phyloP scores from a whole-genome alignment of 1,140 invertebrate species.

The Amyelois transitella region DNA sequence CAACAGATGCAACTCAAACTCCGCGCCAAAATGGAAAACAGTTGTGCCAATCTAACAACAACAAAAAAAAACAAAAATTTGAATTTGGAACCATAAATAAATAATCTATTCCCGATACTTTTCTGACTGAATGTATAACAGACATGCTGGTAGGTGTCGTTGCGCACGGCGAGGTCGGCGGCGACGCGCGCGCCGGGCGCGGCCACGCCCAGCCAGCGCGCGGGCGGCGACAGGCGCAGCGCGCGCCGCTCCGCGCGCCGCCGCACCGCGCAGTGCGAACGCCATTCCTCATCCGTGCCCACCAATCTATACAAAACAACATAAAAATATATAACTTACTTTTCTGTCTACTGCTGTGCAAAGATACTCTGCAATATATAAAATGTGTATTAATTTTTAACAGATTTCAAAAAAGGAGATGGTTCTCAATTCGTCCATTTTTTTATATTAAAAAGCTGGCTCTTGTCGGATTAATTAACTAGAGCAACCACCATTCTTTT shows the following conservation, averaged over 20 bases:
- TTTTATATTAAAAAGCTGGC: too few species aligned
- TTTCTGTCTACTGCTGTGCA: background rate
- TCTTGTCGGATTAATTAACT: too few species aligned
- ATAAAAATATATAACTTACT: background rate
- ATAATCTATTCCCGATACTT: too few species aligned
- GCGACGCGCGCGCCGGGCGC: constrained; percentile 23
- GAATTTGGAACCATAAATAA: too few species aligned
- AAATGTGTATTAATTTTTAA: background rate
- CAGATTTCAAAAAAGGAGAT: too few species aligned
- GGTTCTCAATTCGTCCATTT: too few species aligned
- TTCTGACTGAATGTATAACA: background rate
- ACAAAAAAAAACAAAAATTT: too few species aligned
- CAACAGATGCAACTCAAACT: too few species aligned
- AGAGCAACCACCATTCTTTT: too few species aligned
- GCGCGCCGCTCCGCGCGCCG: constrained; percentile 23
- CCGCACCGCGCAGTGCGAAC: constrained; percentile 11
- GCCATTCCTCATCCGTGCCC: constrained; percentile 24
- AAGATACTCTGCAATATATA: background rate
- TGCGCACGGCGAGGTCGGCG: constrained; percentile 18
- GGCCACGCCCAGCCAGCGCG: constrained; percentile 31
- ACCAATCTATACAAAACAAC: constrained; percentile 19
- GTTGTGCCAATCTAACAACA: too few species aligned
- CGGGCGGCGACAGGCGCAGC: constrained; percentile 20
- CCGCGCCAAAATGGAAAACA: too few species aligned
- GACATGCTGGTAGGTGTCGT: constrained; percentile 40